Base-by-base conservation (phyloP, 2,797 vertebrate species). In the Gymnodraco acuticeps region DNA sequence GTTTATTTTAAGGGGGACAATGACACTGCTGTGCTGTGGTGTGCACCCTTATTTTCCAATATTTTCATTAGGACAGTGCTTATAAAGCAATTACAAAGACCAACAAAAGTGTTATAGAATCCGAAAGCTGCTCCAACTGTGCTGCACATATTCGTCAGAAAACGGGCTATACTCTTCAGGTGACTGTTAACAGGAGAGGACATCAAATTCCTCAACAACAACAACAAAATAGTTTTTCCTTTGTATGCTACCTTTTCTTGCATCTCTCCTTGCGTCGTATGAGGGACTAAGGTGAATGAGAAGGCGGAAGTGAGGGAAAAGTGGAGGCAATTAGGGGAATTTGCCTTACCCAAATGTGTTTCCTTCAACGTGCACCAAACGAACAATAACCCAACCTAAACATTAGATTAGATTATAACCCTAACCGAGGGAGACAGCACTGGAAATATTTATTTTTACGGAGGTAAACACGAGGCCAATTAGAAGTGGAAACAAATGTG, bases 41-140 rank as follows among this genome's bases (percentile, higher is more conserved):
- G 20, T 46, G 6, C 11, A 14, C n/a, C 43, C 45, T 20, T 50
- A 8, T 59, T 23, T 27, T 27, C 3, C 23, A 27, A 3, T 27
- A 27, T 3, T 27, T 50, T 8, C 41, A 42, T 72, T 71, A 41
- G 43, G 14, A 63, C 50, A 20, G 27, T 13, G 43, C 70, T 47
- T 15, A 33, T 52, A 46, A 53, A 71, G 23, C 23, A 67, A 48
- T 48, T 63, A 33, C 23, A 55, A 56, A 64, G 3, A 47, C 10
- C 27, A 55, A 41, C n/a, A 54, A 41, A 23, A 13, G 51, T 53
- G 38, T 59, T 52, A 23, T 52, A 19, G 38, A 51, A 65, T 53
- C 45, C 1, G n/a, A 61, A 48, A 64, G 67, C 58, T 55, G 33
- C 59, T 64, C 43, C 41, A 60, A 0, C 42, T 71, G 48, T 16